phyloP scores from a whole-genome alignment of 2,113 vertebrate genomes.

The Chlorodrepanis virens region DNA sequence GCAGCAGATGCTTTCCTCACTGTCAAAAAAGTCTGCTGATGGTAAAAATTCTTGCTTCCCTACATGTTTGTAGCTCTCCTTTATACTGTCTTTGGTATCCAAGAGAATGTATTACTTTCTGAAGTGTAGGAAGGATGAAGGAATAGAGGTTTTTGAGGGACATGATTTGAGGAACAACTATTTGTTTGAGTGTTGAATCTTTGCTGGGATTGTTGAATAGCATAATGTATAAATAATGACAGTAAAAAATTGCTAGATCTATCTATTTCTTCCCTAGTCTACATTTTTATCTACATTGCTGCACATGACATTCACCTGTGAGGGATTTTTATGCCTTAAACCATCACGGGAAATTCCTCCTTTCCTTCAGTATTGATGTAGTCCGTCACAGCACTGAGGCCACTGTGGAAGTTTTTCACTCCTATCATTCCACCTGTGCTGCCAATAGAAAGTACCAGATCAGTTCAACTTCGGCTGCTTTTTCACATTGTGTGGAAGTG shows the following conservation, averaged over 20 bases:
- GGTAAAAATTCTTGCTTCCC: background rate
- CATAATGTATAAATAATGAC: background rate
- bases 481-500: accelerated
- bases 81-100: background rate
- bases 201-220: background rate
- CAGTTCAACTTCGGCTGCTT: background rate
- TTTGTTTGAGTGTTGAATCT: background rate
- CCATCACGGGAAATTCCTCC: background rate
- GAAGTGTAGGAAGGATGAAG: background rate
- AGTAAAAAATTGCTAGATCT: background rate
- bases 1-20: background rate
- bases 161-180: background rate
- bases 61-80: background rate
- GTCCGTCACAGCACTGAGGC: background rate
- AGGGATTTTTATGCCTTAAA: background rate
- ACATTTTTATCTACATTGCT: background rate
- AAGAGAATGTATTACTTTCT: background rate
- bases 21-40: background rate
- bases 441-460: background rate
- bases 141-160: background rate
- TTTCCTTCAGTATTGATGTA: background rate
- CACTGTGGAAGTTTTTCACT: background rate
- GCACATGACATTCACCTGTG: background rate
- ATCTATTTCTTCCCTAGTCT: background rate
- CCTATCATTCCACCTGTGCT: background rate